phyloP scores from a whole-genome alignment of 1,140 invertebrate genomes.

The Papilio polyxenes region DNA sequence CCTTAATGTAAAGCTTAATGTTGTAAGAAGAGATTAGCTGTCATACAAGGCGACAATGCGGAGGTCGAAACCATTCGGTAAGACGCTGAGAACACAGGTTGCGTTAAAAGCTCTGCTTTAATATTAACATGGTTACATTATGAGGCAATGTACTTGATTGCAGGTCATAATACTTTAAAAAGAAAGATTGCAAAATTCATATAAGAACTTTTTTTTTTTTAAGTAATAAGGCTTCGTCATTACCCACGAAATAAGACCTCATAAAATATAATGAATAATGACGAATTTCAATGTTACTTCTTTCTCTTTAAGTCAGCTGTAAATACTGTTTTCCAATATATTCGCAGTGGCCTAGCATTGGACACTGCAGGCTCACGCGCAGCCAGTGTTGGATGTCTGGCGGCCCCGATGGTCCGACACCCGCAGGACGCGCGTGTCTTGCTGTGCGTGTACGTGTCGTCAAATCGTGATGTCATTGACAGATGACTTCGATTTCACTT shows the following conservation, averaged over 20 bases:
- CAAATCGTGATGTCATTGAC: constrained; percentile 21
- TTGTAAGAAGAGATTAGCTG: constrained; percentile 5
- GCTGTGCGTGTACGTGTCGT: neutral
- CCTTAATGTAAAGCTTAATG: neutral
- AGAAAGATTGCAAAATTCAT: neutral
- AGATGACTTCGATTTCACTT: constrained; percentile 18
- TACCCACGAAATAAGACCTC: neutral
- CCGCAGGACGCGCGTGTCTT: neutral
- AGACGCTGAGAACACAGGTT: neutral
- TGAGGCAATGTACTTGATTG: neutral
- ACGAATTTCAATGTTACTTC: too few relatives aligned
- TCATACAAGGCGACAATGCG: neutral
- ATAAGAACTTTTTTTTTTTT: too few relatives aligned
- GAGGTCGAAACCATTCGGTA: constrained; percentile 5
- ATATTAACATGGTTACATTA: neutral
- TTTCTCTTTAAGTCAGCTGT: too few relatives aligned
- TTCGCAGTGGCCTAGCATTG: neutral
- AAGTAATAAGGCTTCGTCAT: neutral
- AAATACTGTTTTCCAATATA: neutral
- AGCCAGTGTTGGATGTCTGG: neutral
- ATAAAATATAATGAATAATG: too few relatives aligned
- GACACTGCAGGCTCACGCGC: neutral
- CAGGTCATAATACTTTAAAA: neutral
- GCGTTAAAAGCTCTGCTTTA: neutral
- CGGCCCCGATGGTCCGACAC: neutral